These are phyloP conservation scores for Mastomys natalensis DNA, from an alignment of 2,113 vertebrate species.

Conservation along the genomic window DNA sequence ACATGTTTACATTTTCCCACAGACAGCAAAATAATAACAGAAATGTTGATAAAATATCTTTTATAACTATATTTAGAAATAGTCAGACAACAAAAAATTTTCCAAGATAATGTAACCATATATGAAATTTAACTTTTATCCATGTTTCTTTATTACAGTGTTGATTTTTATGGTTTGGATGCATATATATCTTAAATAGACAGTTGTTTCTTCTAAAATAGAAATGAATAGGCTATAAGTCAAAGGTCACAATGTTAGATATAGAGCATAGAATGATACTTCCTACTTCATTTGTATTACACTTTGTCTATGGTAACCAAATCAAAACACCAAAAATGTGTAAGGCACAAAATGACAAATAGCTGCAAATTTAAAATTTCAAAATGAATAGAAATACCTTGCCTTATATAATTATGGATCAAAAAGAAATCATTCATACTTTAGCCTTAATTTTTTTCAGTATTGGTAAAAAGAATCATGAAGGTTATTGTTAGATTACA, in stretches of 20 bases:
- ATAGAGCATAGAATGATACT: not conserved
- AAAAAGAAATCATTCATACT: not conserved
- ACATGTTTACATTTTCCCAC: not conserved
- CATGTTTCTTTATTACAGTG: not conserved
- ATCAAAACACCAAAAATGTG: not conserved
- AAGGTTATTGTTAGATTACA: not conserved
- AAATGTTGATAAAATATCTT: constrained; percentile 1
- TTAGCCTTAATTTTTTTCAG: not conserved
- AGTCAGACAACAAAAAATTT: constrained; percentile 12
- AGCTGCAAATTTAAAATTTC: not conserved
- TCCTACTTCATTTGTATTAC: not conserved
- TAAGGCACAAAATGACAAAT: constrained; percentile 30
- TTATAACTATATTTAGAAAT: constrained; percentile 27
- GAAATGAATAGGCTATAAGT: not conserved
- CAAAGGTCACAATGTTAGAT: not conserved
- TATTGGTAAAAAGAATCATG: not conserved
- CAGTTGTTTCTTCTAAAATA: not conserved
- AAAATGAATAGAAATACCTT: not conserved
- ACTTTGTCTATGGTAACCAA: not conserved
- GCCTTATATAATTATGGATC: not conserved
- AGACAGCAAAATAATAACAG: not conserved
- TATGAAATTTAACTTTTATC: constrained; percentile 5
- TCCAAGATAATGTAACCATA: not conserved
- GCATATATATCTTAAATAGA: not conserved
- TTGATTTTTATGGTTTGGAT: not conserved